Evolutionary conservation across 2,113 vertebrate genomes (phyloP).

Genomic region (Speoplatyrhinus poulsoni): DNA sequence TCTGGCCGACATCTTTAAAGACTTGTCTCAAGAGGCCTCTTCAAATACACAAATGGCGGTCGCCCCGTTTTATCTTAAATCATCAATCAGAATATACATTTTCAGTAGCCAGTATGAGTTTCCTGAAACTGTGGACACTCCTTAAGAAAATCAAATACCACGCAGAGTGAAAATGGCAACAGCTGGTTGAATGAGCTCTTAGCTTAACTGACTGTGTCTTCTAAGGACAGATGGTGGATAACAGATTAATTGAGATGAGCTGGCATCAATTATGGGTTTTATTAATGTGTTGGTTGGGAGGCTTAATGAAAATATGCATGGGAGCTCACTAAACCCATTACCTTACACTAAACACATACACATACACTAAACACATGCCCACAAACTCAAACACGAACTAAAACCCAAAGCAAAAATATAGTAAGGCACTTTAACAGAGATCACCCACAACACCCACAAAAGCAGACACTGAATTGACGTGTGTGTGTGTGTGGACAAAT

Average conservation of each 20-base stretch:
- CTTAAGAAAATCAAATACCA: neutral
- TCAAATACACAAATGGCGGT: constrained; percentile 49
- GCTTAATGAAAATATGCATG: constrained; percentile 1
- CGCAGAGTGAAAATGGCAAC: constrained; percentile 44
- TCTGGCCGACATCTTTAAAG: constrained; percentile 3
- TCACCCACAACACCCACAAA: neutral
- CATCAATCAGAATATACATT: constrained; percentile 11
- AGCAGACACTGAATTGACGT: neutral
- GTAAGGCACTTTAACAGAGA: neutral
- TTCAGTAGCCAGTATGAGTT: no score
- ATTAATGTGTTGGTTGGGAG: constrained; percentile 41
- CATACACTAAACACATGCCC: neutral
- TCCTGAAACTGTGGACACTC: no score
- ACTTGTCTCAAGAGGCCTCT: neutral
- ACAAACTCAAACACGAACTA: neutral
- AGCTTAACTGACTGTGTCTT: constrained; percentile 40
- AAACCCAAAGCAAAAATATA: neutral
- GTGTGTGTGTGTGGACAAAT: no score
- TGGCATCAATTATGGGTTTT: constrained; percentile 58
- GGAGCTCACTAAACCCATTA: neutral
- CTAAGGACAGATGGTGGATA: constrained; percentile 57
- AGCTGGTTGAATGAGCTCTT: constrained; percentile 54
- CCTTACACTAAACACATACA: neutral
- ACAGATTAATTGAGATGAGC: constrained; percentile 62
- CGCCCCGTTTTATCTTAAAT: constrained; percentile 51